Conservation (phyloP, 2,888 invertebrate species). For the Ichneumoninae sp. region DNA sequence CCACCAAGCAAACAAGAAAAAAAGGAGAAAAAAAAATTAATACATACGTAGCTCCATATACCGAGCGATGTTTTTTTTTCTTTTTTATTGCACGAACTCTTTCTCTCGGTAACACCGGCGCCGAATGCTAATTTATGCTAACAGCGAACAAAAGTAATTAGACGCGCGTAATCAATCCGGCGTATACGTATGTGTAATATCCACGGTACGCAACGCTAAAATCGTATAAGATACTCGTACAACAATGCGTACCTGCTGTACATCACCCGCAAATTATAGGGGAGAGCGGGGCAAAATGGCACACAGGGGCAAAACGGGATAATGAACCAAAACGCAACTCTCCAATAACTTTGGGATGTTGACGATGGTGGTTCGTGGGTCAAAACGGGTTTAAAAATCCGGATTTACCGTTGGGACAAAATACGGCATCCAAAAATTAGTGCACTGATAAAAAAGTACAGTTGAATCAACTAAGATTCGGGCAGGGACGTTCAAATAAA, state of each 20-base stretch:
- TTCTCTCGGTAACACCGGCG: slow-evolving; percentile 49
- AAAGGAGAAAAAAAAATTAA: background rate
- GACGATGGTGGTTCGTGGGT: too few species aligned
- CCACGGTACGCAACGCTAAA: background rate
- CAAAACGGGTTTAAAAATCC: too few species aligned
- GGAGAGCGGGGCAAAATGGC: too few species aligned
- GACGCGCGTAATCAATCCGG: slow-evolving; percentile 77
- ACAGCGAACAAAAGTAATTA: slow-evolving; percentile 75
- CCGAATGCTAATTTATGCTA: slow-evolving; percentile 77
- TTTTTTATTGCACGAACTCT: slow-evolving; percentile 63
- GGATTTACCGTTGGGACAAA: too few species aligned
- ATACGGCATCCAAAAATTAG: too few species aligned
- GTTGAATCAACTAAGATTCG: too few species aligned
- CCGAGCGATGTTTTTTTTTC: slow-evolving; percentile 23
- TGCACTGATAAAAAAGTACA: too few species aligned
- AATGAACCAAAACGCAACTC: too few species aligned
- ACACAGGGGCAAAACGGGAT: too few species aligned
- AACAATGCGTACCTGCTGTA: background rate
- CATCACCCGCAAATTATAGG: background rate
- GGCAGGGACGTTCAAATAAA: too few species aligned
- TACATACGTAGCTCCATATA: slow-evolving; percentile 3
- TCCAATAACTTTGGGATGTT: too few species aligned
- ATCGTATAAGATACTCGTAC: background rate
- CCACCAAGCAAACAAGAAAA: background rate
- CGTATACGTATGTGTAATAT: background rate